Evolutionary conservation across 2,888 invertebrate species (phyloP), one percentile per base, ranked within the genome.

Genomic region (Archips xylosteana): DNA sequence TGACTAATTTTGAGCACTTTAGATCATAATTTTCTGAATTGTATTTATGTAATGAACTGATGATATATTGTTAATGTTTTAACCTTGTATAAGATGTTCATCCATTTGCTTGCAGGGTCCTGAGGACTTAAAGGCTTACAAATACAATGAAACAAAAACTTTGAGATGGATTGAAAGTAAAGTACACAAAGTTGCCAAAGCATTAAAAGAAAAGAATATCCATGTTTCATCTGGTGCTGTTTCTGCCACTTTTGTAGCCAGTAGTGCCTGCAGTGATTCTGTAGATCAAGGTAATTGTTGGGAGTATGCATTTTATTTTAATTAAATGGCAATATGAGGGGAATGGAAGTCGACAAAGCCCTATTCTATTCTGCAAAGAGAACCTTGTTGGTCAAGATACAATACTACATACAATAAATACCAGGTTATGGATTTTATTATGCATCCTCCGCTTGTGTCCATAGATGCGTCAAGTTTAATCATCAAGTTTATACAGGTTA

Each of bases 91-190:
- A 45, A 45, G 32, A 34, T 39, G 6, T 61, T 39, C 4, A 45
- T 9, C 9, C 36, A 1, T 74, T 67, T 76, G 78, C 82, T 86
- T 88, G 75, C 79, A 95, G 95, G 97, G 96, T 6, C 95, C 96
- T 76, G 95, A 95, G 76, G 96, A 96, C 74, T 89, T 97, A 76
- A 96, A 95, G 84, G 97, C 97, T n/a, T 98, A 96, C 83, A 97
- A 97, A 89, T 98, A 97, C 85, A 97, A 97, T 89, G 96, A 97
- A 87, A 96, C 96, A 32, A 97, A 97, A 83, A 95, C 97, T 0
- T 83, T 98, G 66, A 89, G 91, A 39, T 98, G 98, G 98, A 90
- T 98, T 42, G 95, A 96, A 76, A 94, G 95, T n/a, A 97, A 97
- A 90, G 96, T 96, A 0, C 95, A 95, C 70, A 95, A 95, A 78